Evolutionary conservation across 2,797 vertebrate genomes (phyloP), one percentile per base, ranked within the genome.

Genomic region (Streptopelia turtur): DNA sequence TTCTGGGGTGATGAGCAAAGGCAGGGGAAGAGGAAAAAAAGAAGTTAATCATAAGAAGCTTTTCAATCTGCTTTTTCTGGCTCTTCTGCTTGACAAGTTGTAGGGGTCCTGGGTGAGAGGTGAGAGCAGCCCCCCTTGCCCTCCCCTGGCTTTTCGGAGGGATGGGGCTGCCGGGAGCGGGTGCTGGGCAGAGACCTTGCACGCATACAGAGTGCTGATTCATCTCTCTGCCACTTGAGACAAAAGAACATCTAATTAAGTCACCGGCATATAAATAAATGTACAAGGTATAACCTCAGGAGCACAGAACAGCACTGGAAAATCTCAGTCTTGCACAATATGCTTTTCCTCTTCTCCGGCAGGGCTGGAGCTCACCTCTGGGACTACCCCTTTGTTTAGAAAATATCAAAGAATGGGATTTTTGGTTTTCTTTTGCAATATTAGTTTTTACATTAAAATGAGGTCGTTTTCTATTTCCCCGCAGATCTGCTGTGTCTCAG

Each of bases 171-270:
- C 94, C 57, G 20, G 59, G 60, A 87, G 55, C 33, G 2, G 17
- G 65, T 14, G 68, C 90, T 91, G 91, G 68, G 89, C 78, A 35
- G 74, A 91, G 96, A 78, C 65, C 33, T 85, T 43, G 93, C 72
- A 49, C 14, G 3, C 1, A 5, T 66, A 23, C 3, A 1, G 59
- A 89, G 78, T 81, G 97, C 97, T 97, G 97, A 97, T 96, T 98
- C 97, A 97, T 69, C 70, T 66, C 1, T 1, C 53, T 69, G 88
- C 96, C 91, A 27, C 95, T 75, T 69, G 96, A 96, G 95, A 96
- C 90, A 94, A 92, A 87, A 74, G 91, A 74, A 83, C 87, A 96
- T 79, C 97, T 96, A 80, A 97, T 97, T 95, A 96, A 96, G 93
- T 91, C 83, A 71, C 79, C 10, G 10, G 77, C 24, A 59, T 59